Evolutionary conservation across 2,888 invertebrate species (phyloP), one percentile per base, ranked within the genome.

Genomic region (Hyles lineata): DNA sequence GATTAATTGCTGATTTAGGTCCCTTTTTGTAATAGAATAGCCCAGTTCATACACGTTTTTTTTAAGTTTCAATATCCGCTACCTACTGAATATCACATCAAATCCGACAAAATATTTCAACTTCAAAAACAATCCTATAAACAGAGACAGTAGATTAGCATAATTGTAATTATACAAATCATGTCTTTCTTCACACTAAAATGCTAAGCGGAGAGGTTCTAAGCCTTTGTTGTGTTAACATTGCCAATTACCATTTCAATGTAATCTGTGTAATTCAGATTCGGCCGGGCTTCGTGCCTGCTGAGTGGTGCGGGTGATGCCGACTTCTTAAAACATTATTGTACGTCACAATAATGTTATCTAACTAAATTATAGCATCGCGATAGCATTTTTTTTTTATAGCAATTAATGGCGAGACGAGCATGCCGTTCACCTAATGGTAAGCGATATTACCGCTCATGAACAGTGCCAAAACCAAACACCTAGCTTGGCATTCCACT

Each of bases 211-310:
- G 43, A 17, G 43, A 67, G 1, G 43, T 50, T 50, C 50, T 50
- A 67, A 67, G 23, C 67, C 67, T 50, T 67, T 67, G 63, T 67
- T 67, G 67, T 35, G 43, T 23, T 50, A 50, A 67, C 67, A 67
- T 50, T 43, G 63, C 32, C 43, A 63, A 63, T 63, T 63, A 63
- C 21, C 62, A 63, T 63, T 63, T 63, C 63, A 63, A 63, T 63
- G 63, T 63, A 63, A 63, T 63, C 63, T 43, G 11, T 21, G 63
- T 63, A 63, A 63, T 63, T 63, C 63, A 63, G 63, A 63, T 63
- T 63, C 21, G 50, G 50, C 17, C 23, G 15, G 21, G 63, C 63
- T 6, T 7, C 23, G 29, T 19, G 29, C 17, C 61, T 25, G 11
- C 19, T 8, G 50, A 43, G 43, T 50, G 43, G 23, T 50, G 50